phyloP scores from a whole-genome alignment of 37 sponge, comb jelly and placozoan species.

The Trichoplax adhaerens region DNA sequence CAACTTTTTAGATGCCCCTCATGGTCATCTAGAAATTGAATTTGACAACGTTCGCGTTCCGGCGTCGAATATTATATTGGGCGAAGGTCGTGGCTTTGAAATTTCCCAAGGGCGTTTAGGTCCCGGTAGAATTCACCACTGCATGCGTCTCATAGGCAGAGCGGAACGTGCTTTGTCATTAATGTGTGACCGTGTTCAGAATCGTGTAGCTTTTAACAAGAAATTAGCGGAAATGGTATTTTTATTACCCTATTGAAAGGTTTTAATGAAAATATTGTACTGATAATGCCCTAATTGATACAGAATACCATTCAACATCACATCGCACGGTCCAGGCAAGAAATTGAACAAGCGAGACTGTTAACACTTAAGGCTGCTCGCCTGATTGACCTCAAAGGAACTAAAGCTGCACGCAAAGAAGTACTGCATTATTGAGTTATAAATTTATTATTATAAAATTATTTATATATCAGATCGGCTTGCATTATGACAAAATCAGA shows the following conservation, averaged over 20 bases:
- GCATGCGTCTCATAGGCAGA: conserved; percentile 77
- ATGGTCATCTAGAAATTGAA: conserved; percentile 68
- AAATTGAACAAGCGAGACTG: conserved; percentile 66
- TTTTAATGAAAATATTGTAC: too few species aligned
- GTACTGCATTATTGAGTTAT: not conserved
- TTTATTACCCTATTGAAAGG: too few species aligned
- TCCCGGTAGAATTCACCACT: conserved; percentile 86
- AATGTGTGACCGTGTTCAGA: conserved; percentile 37
- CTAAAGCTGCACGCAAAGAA: conserved; percentile 45
- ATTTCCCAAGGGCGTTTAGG: conserved; percentile 87
- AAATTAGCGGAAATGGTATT: conserved; percentile 35
- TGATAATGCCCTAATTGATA: too few species aligned
- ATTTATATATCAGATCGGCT: too few species aligned
- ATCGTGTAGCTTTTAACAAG: conserved; percentile 54
- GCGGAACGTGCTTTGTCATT: conserved; percentile 59
- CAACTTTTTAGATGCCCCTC: conserved; percentile 41
- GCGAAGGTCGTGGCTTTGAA: conserved; percentile 89
- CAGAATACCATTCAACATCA: conserved; percentile 23
- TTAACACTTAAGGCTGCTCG: conserved; percentile 62
- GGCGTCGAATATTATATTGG: conserved; percentile 44
- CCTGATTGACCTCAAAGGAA: conserved; percentile 51
- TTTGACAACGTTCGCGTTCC: conserved; percentile 67
- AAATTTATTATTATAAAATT: too few species aligned
- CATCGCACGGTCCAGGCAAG: conserved; percentile 65
- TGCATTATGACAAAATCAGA: too few species aligned